phyloP scores from a whole-genome alignment of 2,113 vertebrate genomes.

The Labeo rohita region DNA sequence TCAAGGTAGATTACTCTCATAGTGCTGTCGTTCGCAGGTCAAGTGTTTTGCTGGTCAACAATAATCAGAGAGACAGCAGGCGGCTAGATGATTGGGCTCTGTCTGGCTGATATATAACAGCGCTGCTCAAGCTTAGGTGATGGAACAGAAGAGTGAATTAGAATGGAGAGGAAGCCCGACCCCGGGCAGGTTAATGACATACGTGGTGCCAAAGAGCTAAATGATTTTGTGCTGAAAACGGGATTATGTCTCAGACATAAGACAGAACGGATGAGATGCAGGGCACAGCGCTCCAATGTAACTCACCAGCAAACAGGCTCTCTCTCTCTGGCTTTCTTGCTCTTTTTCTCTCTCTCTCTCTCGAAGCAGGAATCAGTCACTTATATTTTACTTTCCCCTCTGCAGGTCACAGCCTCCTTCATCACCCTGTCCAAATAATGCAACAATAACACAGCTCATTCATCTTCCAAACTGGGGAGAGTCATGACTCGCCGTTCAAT shows the following conservation, averaged over 20 bases:
- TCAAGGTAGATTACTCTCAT: slow-evolving; percentile 67
- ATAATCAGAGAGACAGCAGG: slow-evolving; percentile 64
- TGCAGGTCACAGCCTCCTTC: slow-evolving; percentile 50
- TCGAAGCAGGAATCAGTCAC: slow-evolving; percentile 44
- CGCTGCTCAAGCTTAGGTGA: slow-evolving; percentile 33
- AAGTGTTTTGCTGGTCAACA: slow-evolving; percentile 68
- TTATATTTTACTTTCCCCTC: slow-evolving; percentile 56
- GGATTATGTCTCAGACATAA: slow-evolving; percentile 51
- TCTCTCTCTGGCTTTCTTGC: slow-evolving; percentile 6
- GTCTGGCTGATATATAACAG: slow-evolving; percentile 60
- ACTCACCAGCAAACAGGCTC: slow-evolving; percentile 12
- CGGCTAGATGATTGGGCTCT: slow-evolving; percentile 57
- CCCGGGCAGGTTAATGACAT: slow-evolving; percentile 57
- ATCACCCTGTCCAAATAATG: slow-evolving; percentile 64
- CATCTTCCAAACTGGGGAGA: slow-evolving; percentile 56
- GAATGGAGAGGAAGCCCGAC: slow-evolving; percentile 46
- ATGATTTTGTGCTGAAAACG: slow-evolving; percentile 60
- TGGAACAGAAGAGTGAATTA: slow-evolving; percentile 49
- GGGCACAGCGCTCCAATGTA: slow-evolving; percentile 36
- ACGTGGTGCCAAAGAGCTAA: slow-evolving; percentile 55
- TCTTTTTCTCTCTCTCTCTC: neutral
- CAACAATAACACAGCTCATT: slow-evolving; percentile 63
- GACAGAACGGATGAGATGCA: slow-evolving; percentile 50
- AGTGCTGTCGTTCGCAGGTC: slow-evolving; percentile 66
- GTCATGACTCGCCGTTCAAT: slow-evolving; percentile 56